Base-by-base conservation (phyloP, 2,797 vertebrate genomes). In the Glyptemys insculpta region DNA sequence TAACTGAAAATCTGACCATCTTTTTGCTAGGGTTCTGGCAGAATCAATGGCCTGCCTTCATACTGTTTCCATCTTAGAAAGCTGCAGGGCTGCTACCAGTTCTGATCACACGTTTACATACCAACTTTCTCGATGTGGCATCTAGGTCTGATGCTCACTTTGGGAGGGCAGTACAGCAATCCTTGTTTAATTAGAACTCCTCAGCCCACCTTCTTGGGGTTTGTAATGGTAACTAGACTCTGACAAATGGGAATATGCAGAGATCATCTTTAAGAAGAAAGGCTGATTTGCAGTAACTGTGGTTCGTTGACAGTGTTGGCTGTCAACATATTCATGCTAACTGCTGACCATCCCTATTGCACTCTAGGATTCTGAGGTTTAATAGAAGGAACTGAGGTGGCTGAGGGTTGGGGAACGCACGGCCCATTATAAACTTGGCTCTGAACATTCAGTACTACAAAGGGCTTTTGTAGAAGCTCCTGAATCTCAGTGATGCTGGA, bases 321-420 rank as follows among this genome's bases (percentile, higher is more conserved):
- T 41, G 21, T 78, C 29, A 8, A 14, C 74, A 49, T 31, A 1
- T 56, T 31, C 2, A 5, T 11, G 14, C 25, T 41, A 87, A 89
- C 80, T 1, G 1, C 56, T 57, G 29, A 54, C 34, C 2, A 65
- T 0, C 4, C 54, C 56, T 91, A 27, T 14, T 41, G 88, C 47
- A 15, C 19, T 3, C 25, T 85, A 34, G 14, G 31, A 78, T 14
- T 19, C 19, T n/a, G 27, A 86, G 49, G 5, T 12, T 88, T 81
- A 49, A 47, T 0, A 0, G 44, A 88, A 80, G 31, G 65, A 81
- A 57, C 9, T 1, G 0, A 34, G 12, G 5, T 11, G 19, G 3
- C 8, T 23, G 41, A 85, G 72, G 79, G 1, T 49, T 18, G 41
- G 80, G 72, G 78, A 59, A 74, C 37, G 1, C 78, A 44, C 78